Conservation (phyloP, 53 echinoderm and acorn worm species). For the Apostichopus leukothele region DNA sequence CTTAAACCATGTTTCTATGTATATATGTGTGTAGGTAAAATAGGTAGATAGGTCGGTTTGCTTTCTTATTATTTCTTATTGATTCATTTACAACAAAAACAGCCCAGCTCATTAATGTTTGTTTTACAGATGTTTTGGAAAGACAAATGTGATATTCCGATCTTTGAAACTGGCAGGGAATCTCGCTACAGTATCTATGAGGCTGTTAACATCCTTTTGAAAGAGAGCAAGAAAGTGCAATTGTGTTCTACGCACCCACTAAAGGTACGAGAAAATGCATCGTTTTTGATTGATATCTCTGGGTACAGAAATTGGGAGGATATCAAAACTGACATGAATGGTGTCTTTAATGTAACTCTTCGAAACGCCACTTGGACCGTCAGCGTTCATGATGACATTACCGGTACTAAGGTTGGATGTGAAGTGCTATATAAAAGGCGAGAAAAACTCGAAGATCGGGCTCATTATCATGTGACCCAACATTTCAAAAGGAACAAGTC, state of each 20-base stretch:
- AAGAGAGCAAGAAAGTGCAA: no score
- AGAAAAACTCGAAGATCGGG: background rate
- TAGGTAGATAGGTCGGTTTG: no score
- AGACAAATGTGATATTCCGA: background rate
- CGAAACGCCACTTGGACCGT: background rate
- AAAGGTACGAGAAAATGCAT: conserved; percentile 16
- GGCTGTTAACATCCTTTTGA: no score
- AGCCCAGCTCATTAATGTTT: no score
- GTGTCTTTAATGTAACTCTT: background rate
- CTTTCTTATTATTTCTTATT: no score
- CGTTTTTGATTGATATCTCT: conserved; percentile 25
- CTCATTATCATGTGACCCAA: conserved; percentile 2
- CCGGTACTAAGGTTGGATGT: no score
- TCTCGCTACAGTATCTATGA: background rate
- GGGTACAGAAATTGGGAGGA: background rate
- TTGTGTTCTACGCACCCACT: background rate
- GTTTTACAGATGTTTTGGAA: no score
- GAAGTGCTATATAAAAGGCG: background rate
- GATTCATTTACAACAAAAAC: no score
- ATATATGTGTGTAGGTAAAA: no score
- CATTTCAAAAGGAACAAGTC: conserved; percentile 29
- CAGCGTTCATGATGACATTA: background rate
- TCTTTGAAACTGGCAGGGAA: background rate
- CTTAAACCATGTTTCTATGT: no score
- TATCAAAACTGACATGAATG: conserved; percentile 19